Evolutionary conservation across 2,113 vertebrate genomes (phyloP).

Genomic region (Talpa occidentalis): DNA sequence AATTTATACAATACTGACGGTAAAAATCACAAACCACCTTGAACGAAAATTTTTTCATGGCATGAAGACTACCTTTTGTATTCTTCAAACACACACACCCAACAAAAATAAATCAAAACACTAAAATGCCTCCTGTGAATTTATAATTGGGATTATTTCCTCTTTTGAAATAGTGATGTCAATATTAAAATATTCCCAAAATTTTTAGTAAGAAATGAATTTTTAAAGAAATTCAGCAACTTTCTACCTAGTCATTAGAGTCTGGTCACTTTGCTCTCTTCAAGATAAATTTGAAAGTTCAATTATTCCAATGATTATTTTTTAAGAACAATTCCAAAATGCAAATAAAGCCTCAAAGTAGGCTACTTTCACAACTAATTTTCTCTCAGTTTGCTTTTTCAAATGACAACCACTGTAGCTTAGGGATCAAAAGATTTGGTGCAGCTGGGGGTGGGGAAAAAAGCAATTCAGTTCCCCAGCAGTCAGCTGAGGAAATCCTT

Average conservation of each 20-base stretch:
- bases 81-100: neutral
- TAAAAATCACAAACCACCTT: conserved; percentile 32
- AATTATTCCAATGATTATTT: conserved; percentile 26
- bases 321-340: conserved; percentile 64
- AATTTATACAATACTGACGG: neutral
- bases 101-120: conserved; percentile 52
- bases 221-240: conserved; percentile 29
- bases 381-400: conserved; percentile 83
- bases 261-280: neutral
- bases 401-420: conserved; percentile 84
- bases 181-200: conserved; percentile 21
- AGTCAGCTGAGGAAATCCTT: conserved; percentile 83
- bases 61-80: conserved; percentile 33
- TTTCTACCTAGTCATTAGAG: conserved; percentile 5
- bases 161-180: conserved; percentile 32
- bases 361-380: conserved; percentile 70
- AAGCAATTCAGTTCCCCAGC: conserved; percentile 84
- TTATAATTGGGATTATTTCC: conserved; percentile 42
- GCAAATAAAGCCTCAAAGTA: conserved; percentile 63
- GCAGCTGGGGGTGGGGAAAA: conserved; percentile 85
- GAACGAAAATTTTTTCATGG: conserved; percentile 30
- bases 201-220: neutral
- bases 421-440: conserved; percentile 83
- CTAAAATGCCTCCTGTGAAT: neutral
- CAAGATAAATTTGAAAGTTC: conserved; percentile 49